Percentiles rank a stretch among this genome's conserved stretches.
Conservation (phyloP, 2,888 invertebrate species). For the Ormia ochracea region DNA sequence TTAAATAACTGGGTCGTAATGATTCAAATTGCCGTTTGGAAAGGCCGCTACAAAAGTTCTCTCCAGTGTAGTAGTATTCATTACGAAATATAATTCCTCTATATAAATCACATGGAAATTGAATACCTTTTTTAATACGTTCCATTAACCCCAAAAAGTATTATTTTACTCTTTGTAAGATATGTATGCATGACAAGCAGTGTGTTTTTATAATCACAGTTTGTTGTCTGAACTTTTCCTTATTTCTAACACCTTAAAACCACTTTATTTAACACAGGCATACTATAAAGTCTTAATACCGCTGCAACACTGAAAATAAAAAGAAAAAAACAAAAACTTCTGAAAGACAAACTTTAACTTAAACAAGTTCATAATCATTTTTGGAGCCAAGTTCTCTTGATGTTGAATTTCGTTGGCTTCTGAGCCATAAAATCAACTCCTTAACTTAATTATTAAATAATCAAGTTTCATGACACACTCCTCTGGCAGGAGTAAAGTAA, state of each 20-base stretch:
- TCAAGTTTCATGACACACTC: neutral
- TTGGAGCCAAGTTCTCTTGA: neutral
- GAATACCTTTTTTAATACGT: no score
- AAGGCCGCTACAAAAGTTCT: no score
- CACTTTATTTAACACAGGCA: neutral
- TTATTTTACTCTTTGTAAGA: neutral
- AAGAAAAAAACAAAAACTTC: neutral
- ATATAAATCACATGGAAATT: no score
- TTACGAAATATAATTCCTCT: no score
- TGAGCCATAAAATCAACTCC: constrained; percentile 21
- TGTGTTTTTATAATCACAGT: neutral
- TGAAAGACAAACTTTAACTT: neutral
- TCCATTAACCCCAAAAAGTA: neutral
- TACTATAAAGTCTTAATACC: neutral
- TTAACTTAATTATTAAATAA: constrained; percentile 17
- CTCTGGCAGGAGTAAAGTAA: neutral
- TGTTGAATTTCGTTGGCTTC: neutral
- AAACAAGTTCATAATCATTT: neutral
- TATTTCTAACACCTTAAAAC: neutral
- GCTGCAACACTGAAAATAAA: neutral
- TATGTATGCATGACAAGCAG: neutral
- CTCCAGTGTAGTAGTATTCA: no score
- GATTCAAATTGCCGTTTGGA: no score
- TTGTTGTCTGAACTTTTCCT: neutral
- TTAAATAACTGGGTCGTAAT: no score